A percentile compares a stretch with the other conserved stretches of the same genome.
phyloP scores from a whole-genome alignment of 2,797 vertebrate genomes.

The Phataginus tricuspis region DNA sequence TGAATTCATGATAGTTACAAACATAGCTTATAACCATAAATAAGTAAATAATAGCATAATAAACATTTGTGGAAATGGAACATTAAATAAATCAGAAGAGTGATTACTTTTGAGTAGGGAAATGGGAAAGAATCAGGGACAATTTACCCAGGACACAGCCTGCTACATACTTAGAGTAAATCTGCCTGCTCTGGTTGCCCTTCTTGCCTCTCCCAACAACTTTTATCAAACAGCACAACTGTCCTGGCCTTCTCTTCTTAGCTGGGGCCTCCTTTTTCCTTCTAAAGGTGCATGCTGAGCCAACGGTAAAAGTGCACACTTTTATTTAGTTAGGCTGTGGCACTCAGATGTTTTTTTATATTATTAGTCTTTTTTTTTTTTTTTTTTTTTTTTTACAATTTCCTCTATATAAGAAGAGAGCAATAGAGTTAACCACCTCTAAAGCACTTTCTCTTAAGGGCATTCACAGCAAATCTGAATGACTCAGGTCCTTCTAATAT shows the following conservation, averaged over 20 bases:
- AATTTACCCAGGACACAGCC: no score
- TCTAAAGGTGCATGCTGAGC: neutral
- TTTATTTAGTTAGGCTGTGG: neutral
- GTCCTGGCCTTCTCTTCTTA: neutral
- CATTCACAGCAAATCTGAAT: neutral
- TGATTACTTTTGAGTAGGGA: constrained; percentile 4
- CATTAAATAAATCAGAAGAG: neutral
- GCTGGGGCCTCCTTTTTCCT: neutral
- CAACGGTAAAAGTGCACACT: neutral
- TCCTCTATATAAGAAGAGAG: neutral
- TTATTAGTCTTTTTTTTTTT: neutral
- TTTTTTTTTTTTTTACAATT: neutral
- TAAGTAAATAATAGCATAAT: constrained; percentile 45
- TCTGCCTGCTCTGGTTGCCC: neutral
- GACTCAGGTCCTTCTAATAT: neutral
- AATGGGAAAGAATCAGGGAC: neutral
- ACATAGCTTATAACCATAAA: constrained; percentile 44
- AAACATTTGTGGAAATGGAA: constrained; percentile 22
- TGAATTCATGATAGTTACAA: constrained; percentile 34
- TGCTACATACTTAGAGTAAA: neutral
- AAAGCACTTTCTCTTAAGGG: neutral
- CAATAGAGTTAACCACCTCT: neutral
- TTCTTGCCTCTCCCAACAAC: neutral
- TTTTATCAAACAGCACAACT: neutral
- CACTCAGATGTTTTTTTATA: neutral